Evolutionary conservation across 2,113 vertebrate genomes (phyloP).

Genomic region (Sminthopsis crassicaudata): DNA sequence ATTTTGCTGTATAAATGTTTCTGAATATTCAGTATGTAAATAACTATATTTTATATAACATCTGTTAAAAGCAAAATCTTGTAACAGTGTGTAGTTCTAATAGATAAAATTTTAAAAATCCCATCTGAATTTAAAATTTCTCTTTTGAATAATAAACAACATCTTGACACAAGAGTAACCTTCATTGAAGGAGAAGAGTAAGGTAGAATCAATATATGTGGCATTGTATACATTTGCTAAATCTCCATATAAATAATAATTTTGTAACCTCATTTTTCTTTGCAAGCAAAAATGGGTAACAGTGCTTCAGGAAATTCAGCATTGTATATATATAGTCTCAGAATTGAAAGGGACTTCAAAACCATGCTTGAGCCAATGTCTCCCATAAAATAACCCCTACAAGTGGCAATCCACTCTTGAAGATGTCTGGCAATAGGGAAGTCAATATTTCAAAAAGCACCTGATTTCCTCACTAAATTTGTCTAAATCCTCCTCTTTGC

Average conservation of each 20-base stretch:
- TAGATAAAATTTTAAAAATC: conserved; percentile 70
- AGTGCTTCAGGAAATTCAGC: neutral
- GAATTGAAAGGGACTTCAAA: conserved; percentile 5
- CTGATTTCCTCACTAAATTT: neutral
- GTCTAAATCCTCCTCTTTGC: neutral
- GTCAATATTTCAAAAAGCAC: neutral
- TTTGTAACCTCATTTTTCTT: neutral
- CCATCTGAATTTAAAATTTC: conserved; percentile 71
- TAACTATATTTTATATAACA: conserved; percentile 66
- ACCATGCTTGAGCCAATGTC: neutral
- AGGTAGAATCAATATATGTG: neutral
- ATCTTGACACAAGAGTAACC: conserved; percentile 37
- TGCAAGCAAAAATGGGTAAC: neutral
- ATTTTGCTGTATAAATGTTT: conserved; percentile 49
- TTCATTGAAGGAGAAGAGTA: conserved; percentile 20
- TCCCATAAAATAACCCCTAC: neutral
- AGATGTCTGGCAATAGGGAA: neutral
- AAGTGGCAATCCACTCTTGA: neutral
- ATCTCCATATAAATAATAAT: conserved; percentile 18
- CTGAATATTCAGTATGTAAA: conserved; percentile 71
- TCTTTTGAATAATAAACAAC: conserved; percentile 61
- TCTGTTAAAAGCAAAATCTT: conserved; percentile 71
- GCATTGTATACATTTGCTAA: conserved; percentile 14
- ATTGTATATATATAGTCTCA: neutral
- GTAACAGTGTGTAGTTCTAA: conserved; percentile 61